Evolutionary conservation across 2,113 vertebrate genomes (phyloP).

Genomic region (Rattus norvegicus): GRCr8 NC_086029.1:30842501-30843000

Average conservation of each 20-base stretch:
- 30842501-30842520: too few species aligned
- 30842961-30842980: too few species aligned
- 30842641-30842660: not conserved
- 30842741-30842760: not conserved
- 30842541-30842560: not conserved
- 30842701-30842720: not conserved
- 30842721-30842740: not conserved
- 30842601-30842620: not conserved
- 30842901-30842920: too few species aligned
- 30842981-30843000: too few species aligned
- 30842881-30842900: not conserved
- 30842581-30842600: not conserved
- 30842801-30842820: not conserved
- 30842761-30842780: not conserved
- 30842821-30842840: not conserved
- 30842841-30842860: not conserved
- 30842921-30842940: not conserved
- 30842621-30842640: not conserved
- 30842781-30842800: not conserved
- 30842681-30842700: conserved; percentile 9
- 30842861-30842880: not conserved
- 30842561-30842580: not conserved
- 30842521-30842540: not conserved
- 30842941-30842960: not conserved
- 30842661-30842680: not conserved